Evolutionary conservation across 2,888 invertebrate genomes (phyloP).

Genomic region (Phengaris arion): DNA sequence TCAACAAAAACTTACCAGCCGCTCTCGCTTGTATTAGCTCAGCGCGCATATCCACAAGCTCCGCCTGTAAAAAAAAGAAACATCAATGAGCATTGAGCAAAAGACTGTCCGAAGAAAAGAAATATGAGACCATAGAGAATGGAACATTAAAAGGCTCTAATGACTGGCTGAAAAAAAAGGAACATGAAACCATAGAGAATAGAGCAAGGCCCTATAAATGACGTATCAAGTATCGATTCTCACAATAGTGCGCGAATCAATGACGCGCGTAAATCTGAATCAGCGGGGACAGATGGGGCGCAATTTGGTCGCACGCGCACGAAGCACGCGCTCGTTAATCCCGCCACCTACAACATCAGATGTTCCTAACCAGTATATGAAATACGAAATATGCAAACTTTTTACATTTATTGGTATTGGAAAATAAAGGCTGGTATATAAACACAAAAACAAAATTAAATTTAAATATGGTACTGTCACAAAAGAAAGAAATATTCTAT

Average conservation of each 20-base stretch:
- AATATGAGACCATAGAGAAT: background rate
- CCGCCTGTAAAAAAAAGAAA: slow-evolving; percentile 80
- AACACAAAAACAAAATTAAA: no score
- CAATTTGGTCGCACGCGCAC: slow-evolving; percentile 35
- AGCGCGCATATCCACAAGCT: slow-evolving; percentile 86
- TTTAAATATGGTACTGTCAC: no score
- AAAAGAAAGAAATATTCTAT: no score
- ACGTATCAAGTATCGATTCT: slow-evolving; percentile 53
- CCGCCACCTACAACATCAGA: slow-evolving; percentile 57
- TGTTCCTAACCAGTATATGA: slow-evolving; percentile 31
- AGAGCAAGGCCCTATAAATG: slow-evolving; percentile 34
- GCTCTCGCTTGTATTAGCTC: slow-evolving; percentile 86
- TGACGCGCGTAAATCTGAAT: slow-evolving; percentile 60
- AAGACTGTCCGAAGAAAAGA: background rate
- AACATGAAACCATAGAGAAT: slow-evolving; percentile 39
- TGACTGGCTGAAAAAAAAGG: slow-evolving; percentile 34
- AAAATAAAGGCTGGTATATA: no score
- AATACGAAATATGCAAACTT: no score
- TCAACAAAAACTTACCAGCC: slow-evolving; percentile 51
- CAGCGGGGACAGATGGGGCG: slow-evolving; percentile 53
- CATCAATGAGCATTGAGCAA: background rate
- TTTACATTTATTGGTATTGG: no score
- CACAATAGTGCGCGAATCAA: slow-evolving; percentile 59
- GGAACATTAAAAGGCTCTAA: background rate
- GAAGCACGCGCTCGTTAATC: slow-evolving; percentile 59